Percentiles rank a stretch among this genome's conserved stretches.
Conservation (phyloP, 2,113 vertebrate genomes). For the Oceanites oceanicus region DNA sequence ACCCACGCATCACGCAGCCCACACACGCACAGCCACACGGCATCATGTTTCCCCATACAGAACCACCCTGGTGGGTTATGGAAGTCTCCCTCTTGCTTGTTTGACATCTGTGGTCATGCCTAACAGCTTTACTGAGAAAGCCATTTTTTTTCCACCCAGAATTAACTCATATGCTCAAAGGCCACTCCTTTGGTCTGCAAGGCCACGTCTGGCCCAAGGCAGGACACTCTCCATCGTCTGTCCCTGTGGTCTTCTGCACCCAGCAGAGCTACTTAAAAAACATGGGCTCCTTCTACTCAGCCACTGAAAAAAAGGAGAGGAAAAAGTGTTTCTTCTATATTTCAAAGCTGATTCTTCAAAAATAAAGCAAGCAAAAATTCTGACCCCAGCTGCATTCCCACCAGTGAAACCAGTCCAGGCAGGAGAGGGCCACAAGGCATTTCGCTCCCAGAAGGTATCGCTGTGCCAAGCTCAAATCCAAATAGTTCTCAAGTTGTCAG, state of each 20-base stretch:
- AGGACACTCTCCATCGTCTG: not conserved
- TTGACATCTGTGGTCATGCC: not conserved
- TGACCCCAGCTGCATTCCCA: not conserved
- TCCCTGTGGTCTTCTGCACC: not conserved
- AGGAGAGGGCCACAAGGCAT: not conserved
- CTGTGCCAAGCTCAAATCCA: not conserved
- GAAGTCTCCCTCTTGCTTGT: not conserved
- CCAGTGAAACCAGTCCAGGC: not conserved
- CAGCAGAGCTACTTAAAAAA: not conserved
- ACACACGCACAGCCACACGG: accelerated
- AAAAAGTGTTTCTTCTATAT: not conserved
- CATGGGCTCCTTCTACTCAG: not conserved
- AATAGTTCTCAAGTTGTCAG: not conserved
- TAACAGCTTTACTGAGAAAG: not conserved
- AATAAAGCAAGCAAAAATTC: not conserved
- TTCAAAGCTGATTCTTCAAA: not conserved
- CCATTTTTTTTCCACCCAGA: not conserved
- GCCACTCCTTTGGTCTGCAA: not conserved
- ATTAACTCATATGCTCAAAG: not conserved
- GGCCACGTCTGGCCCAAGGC: accelerated
- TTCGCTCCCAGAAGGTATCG: not conserved
- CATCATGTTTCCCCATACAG: not conserved
- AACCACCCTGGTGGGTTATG: not conserved
- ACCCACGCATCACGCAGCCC: not conserved
- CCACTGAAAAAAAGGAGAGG: not conserved